Evolutionary conservation across 2,888 invertebrate species (phyloP).

Genomic region (Ashinkailepas kermadecensis): DNA sequence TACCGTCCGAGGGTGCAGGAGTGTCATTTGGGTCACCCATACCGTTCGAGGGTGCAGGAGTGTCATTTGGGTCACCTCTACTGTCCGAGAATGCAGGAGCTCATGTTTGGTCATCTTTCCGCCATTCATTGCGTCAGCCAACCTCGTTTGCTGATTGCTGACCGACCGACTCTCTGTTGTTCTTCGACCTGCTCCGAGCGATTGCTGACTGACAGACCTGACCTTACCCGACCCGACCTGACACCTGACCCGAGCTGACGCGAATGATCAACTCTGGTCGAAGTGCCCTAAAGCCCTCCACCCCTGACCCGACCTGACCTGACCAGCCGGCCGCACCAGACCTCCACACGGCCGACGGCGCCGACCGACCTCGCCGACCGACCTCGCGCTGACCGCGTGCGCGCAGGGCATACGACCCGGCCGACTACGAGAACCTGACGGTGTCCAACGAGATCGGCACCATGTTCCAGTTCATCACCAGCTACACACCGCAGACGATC

Average conservation of each 20-base stretch:
- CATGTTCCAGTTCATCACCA: slow-evolving; percentile 84
- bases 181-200: neutral
- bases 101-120: too few relatives aligned
- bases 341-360: too few relatives aligned
- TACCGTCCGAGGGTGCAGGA: too few relatives aligned
- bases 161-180: neutral
- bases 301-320: neutral
- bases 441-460: slow-evolving; percentile 79
- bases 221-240: neutral
- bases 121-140: too few relatives aligned
- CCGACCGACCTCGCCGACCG: too few relatives aligned
- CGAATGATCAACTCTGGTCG: too few relatives aligned
- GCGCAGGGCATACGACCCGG: slow-evolving; percentile 62
- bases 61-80: too few relatives aligned
- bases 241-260: neutral
- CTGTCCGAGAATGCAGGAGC: too few relatives aligned
- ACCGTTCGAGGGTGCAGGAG: too few relatives aligned
- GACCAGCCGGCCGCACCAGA: neutral
- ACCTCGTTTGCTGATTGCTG: too few relatives aligned
- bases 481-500: slow-evolving; percentile 86
- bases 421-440: slow-evolving; percentile 70
- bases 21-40: too few relatives aligned
- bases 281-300: neutral
- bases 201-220: neutral
- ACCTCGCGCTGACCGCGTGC: neutral